Evolutionary conservation across 2,113 vertebrate genomes (phyloP).

Genomic region (Siphamia tubifer): DNA sequence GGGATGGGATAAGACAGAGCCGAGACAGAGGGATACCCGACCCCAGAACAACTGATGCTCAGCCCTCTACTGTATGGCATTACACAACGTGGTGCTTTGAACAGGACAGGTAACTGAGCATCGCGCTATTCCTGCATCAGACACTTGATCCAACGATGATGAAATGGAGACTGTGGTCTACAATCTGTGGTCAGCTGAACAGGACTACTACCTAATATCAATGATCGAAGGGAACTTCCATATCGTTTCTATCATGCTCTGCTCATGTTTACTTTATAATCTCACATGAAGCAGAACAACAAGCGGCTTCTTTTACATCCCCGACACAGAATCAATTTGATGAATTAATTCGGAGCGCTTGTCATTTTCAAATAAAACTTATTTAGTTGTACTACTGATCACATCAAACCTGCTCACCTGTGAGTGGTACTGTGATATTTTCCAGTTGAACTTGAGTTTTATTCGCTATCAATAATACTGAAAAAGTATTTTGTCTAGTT

Average conservation of each 20-base stretch:
- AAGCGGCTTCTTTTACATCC: too few species aligned
- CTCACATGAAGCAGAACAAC: too few species aligned
- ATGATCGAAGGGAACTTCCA: background rate
- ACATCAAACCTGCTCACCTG: background rate
- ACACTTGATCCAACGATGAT: conserved; percentile 37
- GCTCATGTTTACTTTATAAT: background rate
- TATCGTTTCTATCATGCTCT: background rate
- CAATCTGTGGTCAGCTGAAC: conserved; percentile 10
- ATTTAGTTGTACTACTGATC: background rate
- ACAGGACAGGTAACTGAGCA: conserved; percentile 53
- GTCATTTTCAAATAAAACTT: background rate
- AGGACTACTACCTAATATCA: background rate
- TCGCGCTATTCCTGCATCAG: conserved; percentile 10
- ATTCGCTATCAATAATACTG: too few species aligned
- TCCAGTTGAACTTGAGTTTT: too few species aligned
- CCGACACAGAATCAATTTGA: too few species aligned
- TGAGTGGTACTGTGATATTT: too few species aligned
- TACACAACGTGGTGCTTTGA: conserved; percentile 39
- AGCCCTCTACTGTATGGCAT: background rate
- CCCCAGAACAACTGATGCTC: conserved; percentile 6
- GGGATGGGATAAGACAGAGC: conserved; percentile 16
- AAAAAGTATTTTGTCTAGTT: too few species aligned
- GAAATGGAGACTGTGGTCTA: conserved; percentile 33
- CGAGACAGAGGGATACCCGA: conserved; percentile 45
- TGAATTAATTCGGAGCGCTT: too few species aligned